Conservation (phyloP, 2,888 invertebrate genomes). For the Nymphalis polychloros region DNA sequence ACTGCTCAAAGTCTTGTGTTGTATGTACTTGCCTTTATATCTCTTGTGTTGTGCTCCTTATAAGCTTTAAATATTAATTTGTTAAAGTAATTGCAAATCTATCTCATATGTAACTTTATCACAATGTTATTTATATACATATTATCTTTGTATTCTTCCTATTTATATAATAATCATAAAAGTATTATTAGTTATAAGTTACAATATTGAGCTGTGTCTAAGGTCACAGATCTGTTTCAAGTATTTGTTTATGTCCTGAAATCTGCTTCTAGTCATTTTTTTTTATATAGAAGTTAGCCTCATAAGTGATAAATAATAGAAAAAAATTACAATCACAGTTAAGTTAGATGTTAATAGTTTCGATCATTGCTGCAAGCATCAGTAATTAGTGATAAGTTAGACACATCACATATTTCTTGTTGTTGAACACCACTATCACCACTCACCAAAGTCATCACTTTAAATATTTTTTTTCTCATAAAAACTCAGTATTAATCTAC, state of each 20-base stretch:
- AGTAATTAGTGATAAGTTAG: no score
- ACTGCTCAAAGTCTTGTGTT: conserved; percentile 29
- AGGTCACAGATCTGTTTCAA: neutral
- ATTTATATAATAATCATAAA: conserved; percentile 26
- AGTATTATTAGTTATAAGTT: conserved; percentile 25
- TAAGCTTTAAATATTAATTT: conserved; percentile 25
- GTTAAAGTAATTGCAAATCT: conserved; percentile 18
- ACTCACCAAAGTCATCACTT: no score
- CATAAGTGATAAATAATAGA: conserved; percentile 1
- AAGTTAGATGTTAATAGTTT: no score
- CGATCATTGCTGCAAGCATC: no score
- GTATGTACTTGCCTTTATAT: conserved; percentile 21
- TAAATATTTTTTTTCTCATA: no score
- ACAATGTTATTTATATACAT: conserved; percentile 19
- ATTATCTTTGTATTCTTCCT: conserved; percentile 21
- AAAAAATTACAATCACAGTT: neutral
- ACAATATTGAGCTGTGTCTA: conserved; percentile 7
- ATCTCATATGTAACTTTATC: conserved; percentile 13
- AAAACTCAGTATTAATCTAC: no score
- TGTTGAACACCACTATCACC: no score
- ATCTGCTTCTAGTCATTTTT: conserved; percentile 7
- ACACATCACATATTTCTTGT: no score
- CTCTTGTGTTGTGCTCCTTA: conserved; percentile 30
- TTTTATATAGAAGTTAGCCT: neutral
- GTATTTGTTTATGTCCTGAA: neutral